phyloP scores from a whole-genome alignment of 92 coral and sea anemone species.

The Zoanthus sociatus region DNA sequence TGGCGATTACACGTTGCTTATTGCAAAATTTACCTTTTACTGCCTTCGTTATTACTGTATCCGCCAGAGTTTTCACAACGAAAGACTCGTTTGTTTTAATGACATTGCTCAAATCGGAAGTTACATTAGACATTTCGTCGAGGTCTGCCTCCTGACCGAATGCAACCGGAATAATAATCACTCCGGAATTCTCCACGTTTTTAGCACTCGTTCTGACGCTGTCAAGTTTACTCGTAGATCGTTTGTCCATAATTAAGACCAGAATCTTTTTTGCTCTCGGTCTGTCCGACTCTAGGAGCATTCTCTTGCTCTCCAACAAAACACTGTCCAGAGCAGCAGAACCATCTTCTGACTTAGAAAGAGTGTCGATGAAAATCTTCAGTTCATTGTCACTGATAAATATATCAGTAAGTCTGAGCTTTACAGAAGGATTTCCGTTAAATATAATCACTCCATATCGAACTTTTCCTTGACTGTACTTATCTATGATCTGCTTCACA shows the following conservation, averaged over 20 bases:
- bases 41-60: conserved; percentile 60
- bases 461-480: conserved; percentile 70
- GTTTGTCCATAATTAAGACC: conserved; percentile 68
- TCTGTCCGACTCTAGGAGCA: conserved; percentile 69
- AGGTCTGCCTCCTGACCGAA: conserved; percentile 74
- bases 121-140: conserved; percentile 56
- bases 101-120: conserved; percentile 70
- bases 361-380: conserved; percentile 49
- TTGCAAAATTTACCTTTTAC: conserved; percentile 51
- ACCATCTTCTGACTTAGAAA: conserved; percentile 65
- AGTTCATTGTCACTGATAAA: conserved; percentile 51
- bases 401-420: conserved; percentile 53
- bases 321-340: conserved; percentile 74
- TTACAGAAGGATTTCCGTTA: conserved; percentile 58
- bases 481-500: conserved; percentile 65
- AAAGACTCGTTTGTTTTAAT: conserved; percentile 61
- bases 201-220: conserved; percentile 37
- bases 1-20: neutral
- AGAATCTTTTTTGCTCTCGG: conserved; percentile 77
- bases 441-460: conserved; percentile 76
- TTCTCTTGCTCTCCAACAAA: conserved; percentile 55
- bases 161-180: conserved; percentile 74
- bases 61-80: conserved; percentile 64
- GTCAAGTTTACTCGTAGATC: conserved; percentile 42
- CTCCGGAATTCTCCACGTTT: conserved; percentile 53